Conservation (phyloP, 2,797 vertebrate genomes). For the Pangasius sanitwongsei region DNA sequence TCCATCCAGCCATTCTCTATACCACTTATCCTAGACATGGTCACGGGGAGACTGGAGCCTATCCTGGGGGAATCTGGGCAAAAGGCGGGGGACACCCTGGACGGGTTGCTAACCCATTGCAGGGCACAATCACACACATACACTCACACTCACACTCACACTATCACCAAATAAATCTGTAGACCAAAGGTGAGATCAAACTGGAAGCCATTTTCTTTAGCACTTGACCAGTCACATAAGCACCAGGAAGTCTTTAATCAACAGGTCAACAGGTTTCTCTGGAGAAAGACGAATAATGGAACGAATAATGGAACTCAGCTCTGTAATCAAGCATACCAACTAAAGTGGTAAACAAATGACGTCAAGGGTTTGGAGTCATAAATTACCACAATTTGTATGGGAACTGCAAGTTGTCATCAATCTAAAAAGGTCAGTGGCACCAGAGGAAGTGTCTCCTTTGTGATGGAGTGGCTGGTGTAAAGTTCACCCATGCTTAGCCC, state of each 20-base stretch:
- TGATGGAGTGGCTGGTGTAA: slow-evolving; percentile 65
- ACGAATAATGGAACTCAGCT: neutral
- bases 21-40: too few relatives aligned
- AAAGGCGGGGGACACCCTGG: too few relatives aligned
- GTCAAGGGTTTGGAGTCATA: slow-evolving; percentile 65
- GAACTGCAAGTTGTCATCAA: slow-evolving; percentile 54
- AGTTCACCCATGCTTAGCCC: slow-evolving; percentile 65
- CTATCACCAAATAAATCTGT: neutral
- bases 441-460: slow-evolving; percentile 45
- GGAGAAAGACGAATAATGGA: slow-evolving; percentile 22
- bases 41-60: too few relatives aligned
- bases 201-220: neutral
- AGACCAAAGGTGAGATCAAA: neutral
- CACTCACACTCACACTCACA: too few relatives aligned
- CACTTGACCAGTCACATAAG: neutral
- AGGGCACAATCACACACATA: too few relatives aligned
- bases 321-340: slow-evolving; percentile 59
- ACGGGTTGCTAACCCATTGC: too few relatives aligned
- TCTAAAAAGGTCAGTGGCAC: slow-evolving; percentile 71
- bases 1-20: too few relatives aligned
- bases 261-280: slow-evolving; percentile 1
- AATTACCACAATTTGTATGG: slow-evolving; percentile 63
- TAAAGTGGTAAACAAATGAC: slow-evolving; percentile 44
- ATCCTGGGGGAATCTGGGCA: too few relatives aligned
- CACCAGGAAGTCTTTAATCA: neutral